Base-by-base conservation (phyloP, 2,113 vertebrate genomes). In the Eulemur rufifrons region DNA sequence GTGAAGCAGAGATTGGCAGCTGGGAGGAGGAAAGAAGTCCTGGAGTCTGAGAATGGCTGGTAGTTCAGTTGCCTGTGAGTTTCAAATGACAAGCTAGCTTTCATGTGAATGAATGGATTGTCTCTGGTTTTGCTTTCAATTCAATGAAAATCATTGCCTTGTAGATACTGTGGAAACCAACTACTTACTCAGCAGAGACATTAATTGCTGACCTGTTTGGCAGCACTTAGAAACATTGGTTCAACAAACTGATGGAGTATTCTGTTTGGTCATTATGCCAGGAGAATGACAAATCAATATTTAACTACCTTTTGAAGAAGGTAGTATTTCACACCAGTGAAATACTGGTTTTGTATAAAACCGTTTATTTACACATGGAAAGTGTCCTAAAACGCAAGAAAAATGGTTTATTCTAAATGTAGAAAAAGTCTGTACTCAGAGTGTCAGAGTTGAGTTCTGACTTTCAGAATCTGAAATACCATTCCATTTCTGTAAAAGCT, bases 101-200 rank as follows among this genome's bases (percentile, higher is more conserved):
- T 96, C 89, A 90, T 97, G 71, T 10, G n/a, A 71, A 85, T 97
- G 86, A 84, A 86, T 97, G 83, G 86, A 91, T 87, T 15, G 2
- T 92, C 73, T 87, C 47, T 2, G 76, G 42, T 89, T 97, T 95
- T 88, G 32, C 95, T 96, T 98, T 97, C 93, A 93, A 50, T 93
- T 82, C 68, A 90, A 1, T 89, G 97, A 73, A 97, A 98, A 97
- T 95, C 37, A 39, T 93, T 95, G 63, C n/a, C 54, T 9, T 32
- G 59, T 97, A 95, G 97, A 88, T 92, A 91, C 95, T 14, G 9
- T 90, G 80, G 93, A 97, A 98, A 97, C 29, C 39, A 80, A 29
- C 54, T 66, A 95, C 91, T 97, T 66, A 95, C 91, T 97, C 88
- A 97, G 96, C 97, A 97, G 96, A 97, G 94, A 97, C 95, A 80